phyloP scores from a whole-genome alignment of 2,797 vertebrate species.

The Eulemur albifrons region DNA sequence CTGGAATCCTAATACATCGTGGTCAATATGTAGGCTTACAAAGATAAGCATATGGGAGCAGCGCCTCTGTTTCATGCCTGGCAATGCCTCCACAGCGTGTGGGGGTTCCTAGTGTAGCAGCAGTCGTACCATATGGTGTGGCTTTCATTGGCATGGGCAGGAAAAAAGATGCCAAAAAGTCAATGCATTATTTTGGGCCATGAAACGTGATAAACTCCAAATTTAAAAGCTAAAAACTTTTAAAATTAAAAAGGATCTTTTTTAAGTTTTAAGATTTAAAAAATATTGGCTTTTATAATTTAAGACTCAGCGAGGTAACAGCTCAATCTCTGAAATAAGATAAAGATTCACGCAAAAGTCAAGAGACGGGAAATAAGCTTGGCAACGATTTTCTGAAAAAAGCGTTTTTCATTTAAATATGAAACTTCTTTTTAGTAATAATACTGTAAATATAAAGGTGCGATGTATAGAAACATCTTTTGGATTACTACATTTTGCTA shows the following conservation, averaged over 20 bases:
- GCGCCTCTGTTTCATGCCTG: conserved; percentile 5
- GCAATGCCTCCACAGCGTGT: neutral
- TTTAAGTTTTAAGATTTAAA: conserved; percentile 31
- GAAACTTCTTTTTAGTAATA: neutral
- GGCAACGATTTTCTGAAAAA: conserved; percentile 30
- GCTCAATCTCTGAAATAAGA: conserved; percentile 31
- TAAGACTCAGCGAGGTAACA: conserved; percentile 5
- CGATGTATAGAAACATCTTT: neutral
- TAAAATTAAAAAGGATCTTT: neutral
- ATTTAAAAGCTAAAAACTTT: conserved; percentile 59
- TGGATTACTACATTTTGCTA: neutral
- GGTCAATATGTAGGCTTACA: conserved; percentile 24
- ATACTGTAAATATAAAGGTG: neutral
- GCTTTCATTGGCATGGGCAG: conserved; percentile 41
- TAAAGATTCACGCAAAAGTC: neutral
- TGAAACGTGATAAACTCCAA: conserved; percentile 43
- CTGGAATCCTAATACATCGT: conserved; percentile 1
- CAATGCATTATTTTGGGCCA: conserved; percentile 52
- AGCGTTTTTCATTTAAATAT: neutral
- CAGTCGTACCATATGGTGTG: conserved; percentile 53
- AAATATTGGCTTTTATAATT: conserved; percentile 45
- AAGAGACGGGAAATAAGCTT: conserved; percentile 36
- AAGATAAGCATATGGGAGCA: conserved; percentile 16
- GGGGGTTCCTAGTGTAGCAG: neutral
- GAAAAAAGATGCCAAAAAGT: conserved; percentile 53